Base-by-base conservation (phyloP, 2,888 invertebrate genomes). In the Drosophila leonis region DNA sequence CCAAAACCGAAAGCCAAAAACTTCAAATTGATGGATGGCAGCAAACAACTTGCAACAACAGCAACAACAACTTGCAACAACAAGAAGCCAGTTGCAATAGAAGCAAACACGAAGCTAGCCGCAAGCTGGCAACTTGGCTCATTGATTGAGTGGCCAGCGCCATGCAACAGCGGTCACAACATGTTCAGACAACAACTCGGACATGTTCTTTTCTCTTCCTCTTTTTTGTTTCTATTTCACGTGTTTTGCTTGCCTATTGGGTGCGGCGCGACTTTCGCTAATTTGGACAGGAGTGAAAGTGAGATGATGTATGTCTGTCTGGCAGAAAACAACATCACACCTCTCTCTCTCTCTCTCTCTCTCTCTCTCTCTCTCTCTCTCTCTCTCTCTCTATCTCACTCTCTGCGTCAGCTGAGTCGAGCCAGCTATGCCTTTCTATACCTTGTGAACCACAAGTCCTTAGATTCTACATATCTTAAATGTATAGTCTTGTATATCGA, bases 21-120 rank as follows among this genome's bases (percentile, higher is more conserved):
- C 75, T 70, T 74, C 42, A 72, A 67, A 64, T 75, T 87, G 85
- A 87, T 85, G 79, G 83, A 84, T 84, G 68, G 63, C 37, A 64
- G 39, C 41, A 59, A 18, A 24, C 46, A n/a, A 27, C 46, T 27
- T 27, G 31, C 49, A 31, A 49, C 49, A 49, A 31, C 29, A 48
- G 20, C 31, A 46, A 46, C 42, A 37, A 6, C 42, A 44, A 24
- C 24, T 2, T 5, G 13, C 51, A 51, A 33, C 46, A n/a, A 39
- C 51, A 49, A 31, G 35, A 15, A 33, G 15, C n/a, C 42, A 42
- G 20, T 9, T 33, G 51, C 35, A 44, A 44, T 31, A 56, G 46
- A 46, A 44, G 41, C 44, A 35, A 61, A 44, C 41, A 59, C 15
- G 37, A 48, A 44, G 35, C 35, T 39, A 18, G 49, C 60, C 60